phyloP scores from a whole-genome alignment of 2,797 vertebrate genomes.

The Mycteria americana region DNA sequence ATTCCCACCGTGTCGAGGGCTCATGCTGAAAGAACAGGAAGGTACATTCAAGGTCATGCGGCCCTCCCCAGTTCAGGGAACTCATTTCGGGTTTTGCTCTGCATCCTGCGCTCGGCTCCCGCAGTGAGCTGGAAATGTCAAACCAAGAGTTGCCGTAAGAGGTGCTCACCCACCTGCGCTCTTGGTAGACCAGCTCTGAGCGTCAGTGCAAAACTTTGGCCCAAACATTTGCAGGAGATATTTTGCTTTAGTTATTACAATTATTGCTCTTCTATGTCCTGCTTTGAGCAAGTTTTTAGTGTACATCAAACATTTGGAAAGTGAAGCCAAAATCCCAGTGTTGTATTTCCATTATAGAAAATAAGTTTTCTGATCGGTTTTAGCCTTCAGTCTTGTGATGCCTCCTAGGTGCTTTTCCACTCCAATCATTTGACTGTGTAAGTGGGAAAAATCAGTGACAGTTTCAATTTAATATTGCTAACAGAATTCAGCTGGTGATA shows the following conservation, averaged over 20 bases:
- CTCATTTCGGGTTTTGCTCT: background rate
- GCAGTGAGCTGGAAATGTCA: background rate
- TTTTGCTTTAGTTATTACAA: background rate
- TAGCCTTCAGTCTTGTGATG: background rate
- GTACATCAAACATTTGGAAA: background rate
- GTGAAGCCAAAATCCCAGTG: background rate
- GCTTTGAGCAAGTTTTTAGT: background rate
- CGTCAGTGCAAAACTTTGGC: background rate
- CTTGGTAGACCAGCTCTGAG: background rate
- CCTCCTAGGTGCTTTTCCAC: background rate
- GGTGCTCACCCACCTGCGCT: background rate
- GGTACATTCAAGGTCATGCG: accelerated
- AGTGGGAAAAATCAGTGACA: conserved; percentile 2
- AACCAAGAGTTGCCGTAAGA: background rate
- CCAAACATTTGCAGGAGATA: background rate
- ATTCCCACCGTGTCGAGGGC: background rate
- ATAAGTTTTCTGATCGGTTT: background rate
- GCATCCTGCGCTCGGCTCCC: background rate
- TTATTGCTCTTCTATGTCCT: background rate
- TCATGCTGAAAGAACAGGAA: background rate
- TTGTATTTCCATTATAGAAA: background rate
- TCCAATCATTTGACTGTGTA: background rate
- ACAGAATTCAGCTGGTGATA: background rate
- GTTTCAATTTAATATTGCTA: background rate
- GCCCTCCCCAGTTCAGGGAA: background rate